Conservation (phyloP, 2,797 vertebrate species). For the Betta splendens region DNA sequence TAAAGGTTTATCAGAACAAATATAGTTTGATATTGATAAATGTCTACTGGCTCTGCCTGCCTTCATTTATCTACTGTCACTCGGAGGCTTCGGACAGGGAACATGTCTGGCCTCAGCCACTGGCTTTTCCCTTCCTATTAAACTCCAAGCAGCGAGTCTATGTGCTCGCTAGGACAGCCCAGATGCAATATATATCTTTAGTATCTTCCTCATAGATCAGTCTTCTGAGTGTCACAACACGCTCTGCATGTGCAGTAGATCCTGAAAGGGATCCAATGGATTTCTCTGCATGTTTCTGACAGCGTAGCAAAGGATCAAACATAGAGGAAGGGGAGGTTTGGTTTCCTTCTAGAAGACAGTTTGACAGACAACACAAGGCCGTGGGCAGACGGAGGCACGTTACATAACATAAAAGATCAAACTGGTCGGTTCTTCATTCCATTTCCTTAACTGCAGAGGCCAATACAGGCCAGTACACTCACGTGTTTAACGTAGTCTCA, state of each 20-base stretch:
- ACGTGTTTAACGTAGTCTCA: conserved; percentile 73
- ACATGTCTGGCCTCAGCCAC: conserved; percentile 20
- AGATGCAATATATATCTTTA: conserved; percentile 45
- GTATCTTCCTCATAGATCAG: conserved; percentile 20
- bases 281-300: conserved; percentile 18
- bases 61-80: conserved; percentile 3
- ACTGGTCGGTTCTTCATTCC: conserved; percentile 22
- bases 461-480: conserved; percentile 31
- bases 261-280: conserved; percentile 12
- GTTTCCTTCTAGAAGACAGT: conserved; percentile 22
- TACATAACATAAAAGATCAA: conserved; percentile 30
- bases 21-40: conserved; percentile 2
- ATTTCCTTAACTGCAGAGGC: conserved; percentile 34
- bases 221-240: conserved; percentile 15
- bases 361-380: conserved; percentile 43
- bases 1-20: conserved; percentile 9
- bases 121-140: conserved; percentile 37
- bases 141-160: conserved; percentile 39
- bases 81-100: conserved; percentile 30
- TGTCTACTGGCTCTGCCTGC: conserved; percentile 8
- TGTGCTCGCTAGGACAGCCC: conserved; percentile 29
- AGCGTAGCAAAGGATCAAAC: conserved; percentile 16
- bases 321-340: conserved; percentile 17
- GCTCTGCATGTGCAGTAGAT: background rate
- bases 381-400: conserved; percentile 30